Conservation (phyloP, 2,113 vertebrate species). For the Cygnus buccinator region DNA sequence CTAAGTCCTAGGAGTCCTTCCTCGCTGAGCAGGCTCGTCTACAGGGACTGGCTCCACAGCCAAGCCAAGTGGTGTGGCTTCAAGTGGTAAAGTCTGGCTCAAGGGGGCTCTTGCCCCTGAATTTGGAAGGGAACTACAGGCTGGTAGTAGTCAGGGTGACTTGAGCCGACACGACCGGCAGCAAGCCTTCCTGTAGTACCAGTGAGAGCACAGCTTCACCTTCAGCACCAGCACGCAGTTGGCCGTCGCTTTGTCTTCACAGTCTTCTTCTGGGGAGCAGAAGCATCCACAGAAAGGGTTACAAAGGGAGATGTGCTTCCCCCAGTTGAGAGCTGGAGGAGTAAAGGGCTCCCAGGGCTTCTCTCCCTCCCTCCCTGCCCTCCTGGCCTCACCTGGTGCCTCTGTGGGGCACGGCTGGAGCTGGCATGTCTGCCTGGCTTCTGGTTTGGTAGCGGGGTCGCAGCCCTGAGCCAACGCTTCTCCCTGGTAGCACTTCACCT, state of each 20-base stretch:
- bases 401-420: conserved; percentile 78
- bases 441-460: conserved; percentile 76
- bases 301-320: neutral
- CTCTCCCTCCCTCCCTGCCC: neutral
- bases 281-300: neutral
- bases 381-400: conserved; percentile 70
- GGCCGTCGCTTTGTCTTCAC: conserved; percentile 82
- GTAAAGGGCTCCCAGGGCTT: neutral
- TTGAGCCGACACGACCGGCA: conserved; percentile 81
- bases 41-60: neutral
- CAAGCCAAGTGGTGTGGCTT: conserved; percentile 2
- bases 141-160: conserved; percentile 11
- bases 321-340: neutral
- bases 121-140: neutral
- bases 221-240: conserved; percentile 86
- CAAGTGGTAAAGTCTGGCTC: conserved; percentile 8
- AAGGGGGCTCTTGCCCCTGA: neutral
- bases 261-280: conserved; percentile 72
- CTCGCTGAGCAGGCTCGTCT: neutral
- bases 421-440: conserved; percentile 80
- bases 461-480: conserved; percentile 83
- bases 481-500: conserved; percentile 88
- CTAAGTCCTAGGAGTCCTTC: neutral
- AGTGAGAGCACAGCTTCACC: conserved; percentile 87
- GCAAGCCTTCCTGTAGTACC: conserved; percentile 88